Evolutionary conservation across 2,888 invertebrate species (phyloP), one percentile per base, ranked within the genome.

Genomic region (Nesidiocoris tenuis): DNA sequence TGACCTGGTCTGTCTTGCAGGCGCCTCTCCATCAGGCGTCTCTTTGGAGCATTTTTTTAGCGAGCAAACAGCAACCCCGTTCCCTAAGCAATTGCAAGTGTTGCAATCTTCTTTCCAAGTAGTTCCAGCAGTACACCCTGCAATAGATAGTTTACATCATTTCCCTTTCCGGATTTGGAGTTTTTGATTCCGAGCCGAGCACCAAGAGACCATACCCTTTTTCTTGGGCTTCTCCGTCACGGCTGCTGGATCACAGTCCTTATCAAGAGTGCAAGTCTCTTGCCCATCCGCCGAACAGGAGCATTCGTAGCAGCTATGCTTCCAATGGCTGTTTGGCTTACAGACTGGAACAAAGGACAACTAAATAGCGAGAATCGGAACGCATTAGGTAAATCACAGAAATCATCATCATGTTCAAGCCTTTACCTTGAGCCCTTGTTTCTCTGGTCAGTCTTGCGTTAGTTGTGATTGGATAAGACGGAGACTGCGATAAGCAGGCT

Each of bases 81-180:
- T 18, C 0, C 22, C 18, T 0, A n/a, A 22, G 57, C 74, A 74
- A 16, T 16, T 19, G 39, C 74, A 74, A n/a, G 64, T 55, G 56
- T 74, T 74, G 57, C 74, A 74, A 24, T 74, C 74, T 65, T 55
- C 55, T 16, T 19, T 1, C 74, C 74, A 74, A 5, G 56, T 55
- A 0, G 57, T 57, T 5, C 68, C 63, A 1, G 61, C 25, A 19
- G 3, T 24, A n/a, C 72, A 61, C 25, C 24, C 61, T 63, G 16
- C 21, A 59, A 39, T 12, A 39, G 39, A 39, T n/a, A n/a, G n/a
- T n/a, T n/a, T n/a, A 39, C 12, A 39, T 7, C 39, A 3, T 12
- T 39, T 12, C 39, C 3, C 39, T n/a, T n/a, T n/a, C n/a, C n/a
- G n/a, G n/a, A n/a, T n/a, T n/a, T n/a, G n/a, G n/a, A n/a, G n/a